phyloP scores from a whole-genome alignment of 2,888 invertebrate genomes.

The Labia minor region DNA sequence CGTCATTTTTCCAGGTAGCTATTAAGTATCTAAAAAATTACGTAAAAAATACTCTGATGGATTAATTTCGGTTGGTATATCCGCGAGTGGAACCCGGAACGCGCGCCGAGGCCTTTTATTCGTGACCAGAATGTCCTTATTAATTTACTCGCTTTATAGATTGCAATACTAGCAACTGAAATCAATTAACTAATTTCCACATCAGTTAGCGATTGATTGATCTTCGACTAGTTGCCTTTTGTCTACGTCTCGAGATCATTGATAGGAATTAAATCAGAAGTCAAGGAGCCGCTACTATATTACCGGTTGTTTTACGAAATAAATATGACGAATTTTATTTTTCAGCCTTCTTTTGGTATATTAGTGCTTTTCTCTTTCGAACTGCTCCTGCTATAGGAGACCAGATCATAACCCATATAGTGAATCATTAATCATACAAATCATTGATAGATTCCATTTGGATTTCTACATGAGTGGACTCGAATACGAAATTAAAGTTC shows the following conservation, averaged over 20 bases:
- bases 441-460: constrained; percentile 1
- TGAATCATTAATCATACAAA: neutral
- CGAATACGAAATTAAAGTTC: neutral
- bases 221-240: neutral
- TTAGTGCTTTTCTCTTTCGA: neutral
- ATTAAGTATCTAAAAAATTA: neutral
- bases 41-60: constrained; percentile 4
- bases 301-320: neutral
- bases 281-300: neutral
- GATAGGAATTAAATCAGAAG: neutral
- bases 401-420: neutral
- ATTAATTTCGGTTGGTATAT: constrained; percentile 1
- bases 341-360: neutral
- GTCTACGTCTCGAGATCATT: neutral
- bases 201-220: neutral
- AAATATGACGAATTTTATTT: neutral
- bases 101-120: neutral
- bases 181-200: constrained; percentile 5
- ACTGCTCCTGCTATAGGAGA: neutral
- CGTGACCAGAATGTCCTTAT: constrained; percentile 3
- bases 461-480: neutral
- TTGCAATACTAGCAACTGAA: neutral
- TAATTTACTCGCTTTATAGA: neutral
- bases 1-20: neutral
- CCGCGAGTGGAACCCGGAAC: constrained; percentile 8